phyloP scores from a whole-genome alignment of 2,888 invertebrate genomes.

The Ophion obscuratus region DNA sequence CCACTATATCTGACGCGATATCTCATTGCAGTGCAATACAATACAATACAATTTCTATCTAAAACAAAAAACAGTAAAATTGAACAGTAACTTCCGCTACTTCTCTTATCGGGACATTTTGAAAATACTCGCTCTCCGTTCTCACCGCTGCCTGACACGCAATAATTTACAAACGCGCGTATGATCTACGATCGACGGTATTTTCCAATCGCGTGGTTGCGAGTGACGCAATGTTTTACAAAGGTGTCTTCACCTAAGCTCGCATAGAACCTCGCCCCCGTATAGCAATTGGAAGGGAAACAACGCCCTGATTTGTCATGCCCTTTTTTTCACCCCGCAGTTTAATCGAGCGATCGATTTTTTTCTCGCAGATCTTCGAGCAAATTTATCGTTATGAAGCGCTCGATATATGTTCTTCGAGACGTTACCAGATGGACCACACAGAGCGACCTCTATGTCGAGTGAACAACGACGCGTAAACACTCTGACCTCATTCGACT shows the following conservation, averaged over 20 bases:
- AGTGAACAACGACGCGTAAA: slow-evolving; percentile 44
- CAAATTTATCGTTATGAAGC: slow-evolving; percentile 39
- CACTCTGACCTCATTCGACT: slow-evolving; percentile 59
- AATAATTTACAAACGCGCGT: slow-evolving; percentile 1
- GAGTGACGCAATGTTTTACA: slow-evolving; percentile 38
- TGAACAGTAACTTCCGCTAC: neutral
- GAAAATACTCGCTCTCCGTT: neutral
- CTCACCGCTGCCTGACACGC: neutral
- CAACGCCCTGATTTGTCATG: slow-evolving; percentile 16
- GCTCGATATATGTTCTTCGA: neutral
- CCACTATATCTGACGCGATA: too few relatives aligned
- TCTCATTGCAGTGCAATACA: neutral
- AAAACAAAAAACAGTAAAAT: neutral
- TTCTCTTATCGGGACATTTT: neutral
- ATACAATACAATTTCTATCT: neutral
- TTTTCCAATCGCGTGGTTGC: neutral
- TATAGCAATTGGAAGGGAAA: neutral
- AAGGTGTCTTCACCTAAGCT: neutral
- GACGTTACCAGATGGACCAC: slow-evolving; percentile 39
- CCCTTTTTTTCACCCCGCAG: neutral
- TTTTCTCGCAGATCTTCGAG: slow-evolving; percentile 4
- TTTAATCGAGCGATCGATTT: slow-evolving; percentile 20
- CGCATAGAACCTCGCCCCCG: neutral
- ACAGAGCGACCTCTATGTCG: slow-evolving; percentile 52
- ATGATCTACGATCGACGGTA: slow-evolving; percentile 12